Conservation (phyloP, 2,797 vertebrate species). For the Falco cherrug region DNA sequence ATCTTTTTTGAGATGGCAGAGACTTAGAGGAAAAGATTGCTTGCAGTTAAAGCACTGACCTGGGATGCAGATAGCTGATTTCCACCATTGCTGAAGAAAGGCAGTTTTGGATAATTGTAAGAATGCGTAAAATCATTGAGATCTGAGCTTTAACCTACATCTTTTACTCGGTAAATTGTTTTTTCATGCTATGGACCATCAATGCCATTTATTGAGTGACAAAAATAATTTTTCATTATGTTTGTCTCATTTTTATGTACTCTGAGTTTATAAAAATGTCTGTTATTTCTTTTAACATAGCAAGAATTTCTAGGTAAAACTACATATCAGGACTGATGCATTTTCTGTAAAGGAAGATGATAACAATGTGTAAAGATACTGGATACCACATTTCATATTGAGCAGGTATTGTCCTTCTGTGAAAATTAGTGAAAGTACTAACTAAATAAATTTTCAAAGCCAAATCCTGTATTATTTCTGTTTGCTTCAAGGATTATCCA, state of each 20-base stretch:
- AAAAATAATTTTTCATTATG: neutral
- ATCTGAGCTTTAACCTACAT: neutral
- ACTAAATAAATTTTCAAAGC: neutral
- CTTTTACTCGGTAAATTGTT: neutral
- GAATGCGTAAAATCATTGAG: neutral
- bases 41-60: neutral
- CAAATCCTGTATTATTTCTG: neutral
- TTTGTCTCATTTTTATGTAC: neutral
- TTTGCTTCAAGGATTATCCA: neutral
- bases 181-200: neutral
- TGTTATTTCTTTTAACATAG: neutral
- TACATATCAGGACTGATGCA: neutral
- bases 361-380: neutral
- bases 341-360: neutral
- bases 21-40: neutral
- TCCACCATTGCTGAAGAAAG: neutral
- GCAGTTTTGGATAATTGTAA: neutral
- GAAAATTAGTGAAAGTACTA: neutral
- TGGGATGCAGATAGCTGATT: neutral
- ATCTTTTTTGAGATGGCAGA: neutral
- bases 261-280: neutral
- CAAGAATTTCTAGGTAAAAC: neutral
- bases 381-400: neutral
- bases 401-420: neutral
- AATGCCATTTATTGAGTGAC: neutral